Evolutionary conservation across 2,888 invertebrate genomes (phyloP).

Genomic region (Phlogophora meticulosa): DNA sequence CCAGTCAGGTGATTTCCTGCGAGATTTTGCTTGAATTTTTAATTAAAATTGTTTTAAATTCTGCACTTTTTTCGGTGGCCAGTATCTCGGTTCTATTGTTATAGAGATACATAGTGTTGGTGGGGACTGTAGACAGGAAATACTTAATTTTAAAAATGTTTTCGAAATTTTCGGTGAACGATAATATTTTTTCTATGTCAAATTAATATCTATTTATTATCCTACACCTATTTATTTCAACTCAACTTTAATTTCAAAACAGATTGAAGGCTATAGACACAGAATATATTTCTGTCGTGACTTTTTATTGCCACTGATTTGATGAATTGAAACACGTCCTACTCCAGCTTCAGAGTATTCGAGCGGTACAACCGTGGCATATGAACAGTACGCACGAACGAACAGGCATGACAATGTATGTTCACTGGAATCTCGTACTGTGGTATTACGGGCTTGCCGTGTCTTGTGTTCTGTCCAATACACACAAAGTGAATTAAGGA

Average conservation of each 20-base stretch:
- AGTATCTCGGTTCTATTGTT: neutral
- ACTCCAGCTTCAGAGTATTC: neutral
- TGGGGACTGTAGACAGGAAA: neutral
- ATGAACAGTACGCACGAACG: neutral
- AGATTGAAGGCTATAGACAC: neutral
- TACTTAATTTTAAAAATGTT: too few species aligned
- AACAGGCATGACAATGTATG: neutral
- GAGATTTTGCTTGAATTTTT: conserved; percentile 17
- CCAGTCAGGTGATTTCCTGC: conserved; percentile 3
- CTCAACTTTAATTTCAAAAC: neutral
- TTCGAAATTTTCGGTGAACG: too few species aligned
- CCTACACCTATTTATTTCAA: too few species aligned
- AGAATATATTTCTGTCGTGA: neutral
- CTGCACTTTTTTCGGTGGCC: neutral
- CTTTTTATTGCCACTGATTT: neutral
- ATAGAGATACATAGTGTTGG: neutral
- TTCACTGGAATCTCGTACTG: neutral
- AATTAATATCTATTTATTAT: too few species aligned
- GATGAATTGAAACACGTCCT: conserved; percentile 13
- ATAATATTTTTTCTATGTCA: too few species aligned
- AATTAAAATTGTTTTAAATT: conserved; percentile 26
- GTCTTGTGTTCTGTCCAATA: neutral
- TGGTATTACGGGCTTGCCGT: neutral
- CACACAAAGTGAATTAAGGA: neutral
- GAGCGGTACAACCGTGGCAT: neutral